A percentile compares a stretch with the other conserved stretches of the same genome.
Evolutionary conservation across 2,888 invertebrate species (phyloP).

Genomic region (Automeris io): DNA sequence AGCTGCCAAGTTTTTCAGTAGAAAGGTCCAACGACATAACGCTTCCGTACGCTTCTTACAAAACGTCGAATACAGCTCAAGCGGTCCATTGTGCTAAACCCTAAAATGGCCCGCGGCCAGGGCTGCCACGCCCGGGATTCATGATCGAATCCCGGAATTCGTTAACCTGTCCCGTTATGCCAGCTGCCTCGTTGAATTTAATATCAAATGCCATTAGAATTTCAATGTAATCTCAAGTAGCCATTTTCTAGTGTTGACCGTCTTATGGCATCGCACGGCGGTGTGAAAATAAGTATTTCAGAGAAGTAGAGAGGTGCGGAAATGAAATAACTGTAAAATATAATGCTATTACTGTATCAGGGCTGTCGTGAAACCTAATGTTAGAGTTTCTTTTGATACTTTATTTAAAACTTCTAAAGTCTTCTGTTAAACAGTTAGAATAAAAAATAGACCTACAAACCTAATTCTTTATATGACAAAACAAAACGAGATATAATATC

Average conservation of each 20-base stretch:
- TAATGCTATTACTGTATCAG: too few relatives aligned
- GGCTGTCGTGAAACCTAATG: too few relatives aligned
- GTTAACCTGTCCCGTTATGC: conserved; percentile 2
- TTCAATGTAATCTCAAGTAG: conserved; percentile 2
- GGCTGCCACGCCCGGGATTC: conserved; percentile 3
- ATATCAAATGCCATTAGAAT: conserved; percentile 2
- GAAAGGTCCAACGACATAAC: conserved; percentile 35
- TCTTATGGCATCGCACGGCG: not conserved
- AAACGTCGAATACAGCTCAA: conserved; percentile 56
- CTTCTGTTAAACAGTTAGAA: too few relatives aligned
- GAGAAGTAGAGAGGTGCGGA: not conserved
- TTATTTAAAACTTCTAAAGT: too few relatives aligned
- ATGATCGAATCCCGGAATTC: not conserved
- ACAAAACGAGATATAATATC: too few relatives aligned
- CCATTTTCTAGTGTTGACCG: not conserved
- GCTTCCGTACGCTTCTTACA: conserved; percentile 45
- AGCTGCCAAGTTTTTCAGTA: conserved; percentile 14
- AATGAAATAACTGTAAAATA: conserved; percentile 2
- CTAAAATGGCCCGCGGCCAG: conserved; percentile 45
- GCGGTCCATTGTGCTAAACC: conserved; percentile 55
- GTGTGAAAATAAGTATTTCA: not conserved
- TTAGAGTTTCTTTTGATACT: too few relatives aligned
- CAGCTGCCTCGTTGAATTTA: not conserved
- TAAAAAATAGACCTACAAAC: too few relatives aligned
- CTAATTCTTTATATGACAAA: too few relatives aligned